Conservation (phyloP, 2,113 vertebrate genomes). For the Romanogobio albipinnatus region DNA sequence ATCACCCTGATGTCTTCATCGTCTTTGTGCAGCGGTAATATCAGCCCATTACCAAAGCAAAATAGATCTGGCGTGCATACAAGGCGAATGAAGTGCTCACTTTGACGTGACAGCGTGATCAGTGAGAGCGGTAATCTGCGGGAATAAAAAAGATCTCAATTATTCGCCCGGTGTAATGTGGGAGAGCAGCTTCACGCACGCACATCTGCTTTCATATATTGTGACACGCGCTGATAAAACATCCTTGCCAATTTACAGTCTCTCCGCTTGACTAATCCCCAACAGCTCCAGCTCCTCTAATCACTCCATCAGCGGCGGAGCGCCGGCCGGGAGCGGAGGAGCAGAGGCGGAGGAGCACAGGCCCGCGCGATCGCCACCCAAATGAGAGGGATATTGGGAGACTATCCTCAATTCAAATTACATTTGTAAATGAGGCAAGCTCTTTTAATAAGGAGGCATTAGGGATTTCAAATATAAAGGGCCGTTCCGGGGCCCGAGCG, state of each 20-base stretch:
- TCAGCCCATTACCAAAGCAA: slow-evolving; percentile 92
- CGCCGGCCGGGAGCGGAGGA: slow-evolving; percentile 14
- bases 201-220: slow-evolving; percentile 86
- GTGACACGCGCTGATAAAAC: slow-evolving; percentile 92
- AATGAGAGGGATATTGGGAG: slow-evolving; percentile 88
- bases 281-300: slow-evolving; percentile 87
- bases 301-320: slow-evolving; percentile 85
- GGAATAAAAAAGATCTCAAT: slow-evolving; percentile 88
- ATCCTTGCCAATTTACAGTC: slow-evolving; percentile 93
- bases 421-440: slow-evolving; percentile 91
- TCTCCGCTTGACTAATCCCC: slow-evolving; percentile 89
- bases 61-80: slow-evolving; percentile 89
- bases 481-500: slow-evolving; percentile 26
- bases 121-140: slow-evolving; percentile 86
- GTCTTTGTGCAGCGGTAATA: slow-evolving; percentile 89
- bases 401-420: slow-evolving; percentile 88
- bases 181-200: slow-evolving; percentile 84
- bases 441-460: slow-evolving; percentile 78
- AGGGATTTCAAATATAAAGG: slow-evolving; percentile 70
- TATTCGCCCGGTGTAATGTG: slow-evolving; percentile 89
- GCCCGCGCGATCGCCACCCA: slow-evolving; percentile 82
- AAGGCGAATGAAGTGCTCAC: slow-evolving; percentile 85
- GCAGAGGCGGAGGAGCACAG: slow-evolving; percentile 56
- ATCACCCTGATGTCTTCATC: slow-evolving; percentile 88
- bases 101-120: slow-evolving; percentile 89